These are phyloP conservation scores for Ridgeia piscesae DNA, from an alignment of 1,140 invertebrate species.

Conservation along the genomic window DNA sequence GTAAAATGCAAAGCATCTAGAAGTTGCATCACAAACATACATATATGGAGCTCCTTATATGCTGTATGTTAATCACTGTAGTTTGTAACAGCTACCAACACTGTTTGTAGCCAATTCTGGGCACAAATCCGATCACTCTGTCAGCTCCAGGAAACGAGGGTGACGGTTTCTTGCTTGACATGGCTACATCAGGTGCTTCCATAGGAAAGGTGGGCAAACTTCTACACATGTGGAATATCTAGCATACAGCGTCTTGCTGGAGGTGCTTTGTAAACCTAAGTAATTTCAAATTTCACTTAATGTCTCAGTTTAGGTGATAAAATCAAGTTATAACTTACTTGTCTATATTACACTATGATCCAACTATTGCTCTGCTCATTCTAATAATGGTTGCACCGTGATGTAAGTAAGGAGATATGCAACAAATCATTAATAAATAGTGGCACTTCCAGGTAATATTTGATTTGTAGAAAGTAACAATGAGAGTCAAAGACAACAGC, in stretches of 20 bases:
- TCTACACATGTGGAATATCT: no score
- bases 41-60: no score
- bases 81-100: neutral
- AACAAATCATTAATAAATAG: neutral
- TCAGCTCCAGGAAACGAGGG: conserved; percentile 72
- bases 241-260: neutral
- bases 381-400: neutral
- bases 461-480: neutral
- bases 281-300: neutral
- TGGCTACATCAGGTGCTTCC: conserved; percentile 88
- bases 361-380: neutral
- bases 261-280: neutral
- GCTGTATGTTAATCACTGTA: no score
- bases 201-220: conserved; percentile 69
- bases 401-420: neutral
- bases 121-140: conserved; percentile 84
- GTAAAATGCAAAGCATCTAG: no score
- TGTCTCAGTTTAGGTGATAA: neutral
- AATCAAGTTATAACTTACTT: neutral
- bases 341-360: neutral
- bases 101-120: conserved; percentile 66
- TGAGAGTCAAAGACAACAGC: neutral
- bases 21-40: no score
- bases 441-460: neutral
- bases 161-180: conserved; percentile 85